Percentiles rank a stretch among this genome's conserved stretches.
These are phyloP conservation scores for Echinometra lucunter DNA, from an alignment of 53 echinoderm and acorn worm genomes.

Conservation along the genomic window DNA sequence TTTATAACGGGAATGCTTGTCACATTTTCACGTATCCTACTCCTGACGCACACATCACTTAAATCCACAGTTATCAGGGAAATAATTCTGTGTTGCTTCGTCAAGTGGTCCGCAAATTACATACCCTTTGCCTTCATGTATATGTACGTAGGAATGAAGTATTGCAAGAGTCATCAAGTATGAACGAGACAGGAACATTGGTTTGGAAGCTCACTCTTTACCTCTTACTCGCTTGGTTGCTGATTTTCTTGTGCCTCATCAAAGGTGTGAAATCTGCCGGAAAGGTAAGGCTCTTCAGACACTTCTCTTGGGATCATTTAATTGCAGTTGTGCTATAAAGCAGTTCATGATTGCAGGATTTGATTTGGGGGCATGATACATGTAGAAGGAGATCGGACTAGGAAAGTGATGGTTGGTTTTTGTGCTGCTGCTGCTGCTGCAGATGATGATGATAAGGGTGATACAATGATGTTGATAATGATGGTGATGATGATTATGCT, in stretches of 20 bases:
- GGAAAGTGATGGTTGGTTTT: too few species aligned
- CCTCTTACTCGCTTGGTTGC: constrained; percentile 66
- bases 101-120: too few species aligned
- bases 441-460: not conserved
- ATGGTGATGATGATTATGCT: not conserved
- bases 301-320: not conserved
- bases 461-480: not conserved
- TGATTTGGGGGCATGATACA: not conserved
- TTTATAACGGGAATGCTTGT: too few species aligned
- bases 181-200: constrained; percentile 69
- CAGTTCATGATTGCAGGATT: not conserved
- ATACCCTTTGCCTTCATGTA: not conserved
- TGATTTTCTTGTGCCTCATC: constrained; percentile 69
- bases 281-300: constrained; percentile 14
- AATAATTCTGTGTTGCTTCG: too few species aligned
- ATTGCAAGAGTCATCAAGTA: constrained; percentile 52
- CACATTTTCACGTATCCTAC: too few species aligned
- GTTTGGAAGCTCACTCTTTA: constrained; percentile 71
- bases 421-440: too few species aligned
- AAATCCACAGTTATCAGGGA: too few species aligned
- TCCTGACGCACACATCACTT: too few species aligned
- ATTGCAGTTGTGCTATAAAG: not conserved
- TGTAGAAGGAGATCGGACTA: too few species aligned
- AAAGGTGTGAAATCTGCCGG: constrained; percentile 76
- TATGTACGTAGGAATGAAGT: constrained; percentile 53